Evolutionary conservation across 2,888 invertebrate genomes (phyloP).

Genomic region (Stenodema calcarata): DNA sequence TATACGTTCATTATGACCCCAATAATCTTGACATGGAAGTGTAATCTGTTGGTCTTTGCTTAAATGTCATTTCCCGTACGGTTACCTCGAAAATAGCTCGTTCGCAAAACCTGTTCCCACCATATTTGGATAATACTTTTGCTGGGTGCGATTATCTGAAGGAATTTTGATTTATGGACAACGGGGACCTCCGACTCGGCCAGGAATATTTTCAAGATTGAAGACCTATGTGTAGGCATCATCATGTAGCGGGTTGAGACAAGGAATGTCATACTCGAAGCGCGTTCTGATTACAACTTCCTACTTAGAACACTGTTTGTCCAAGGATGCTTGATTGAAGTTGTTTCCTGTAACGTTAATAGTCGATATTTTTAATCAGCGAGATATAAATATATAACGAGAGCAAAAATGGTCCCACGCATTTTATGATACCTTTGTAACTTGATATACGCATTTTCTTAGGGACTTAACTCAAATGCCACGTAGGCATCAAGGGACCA

Average conservation of each 20-base stretch:
- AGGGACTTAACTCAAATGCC: no score
- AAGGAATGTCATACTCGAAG: not conserved
- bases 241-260: not conserved
- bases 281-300: not conserved
- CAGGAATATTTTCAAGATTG: not conserved
- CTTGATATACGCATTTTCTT: no score
- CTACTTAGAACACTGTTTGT: not conserved
- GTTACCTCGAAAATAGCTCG: not conserved
- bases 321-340: not conserved
- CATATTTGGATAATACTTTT: not conserved
- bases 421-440: no score
- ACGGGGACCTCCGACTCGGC: not conserved
- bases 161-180: not conserved
- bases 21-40: not conserved
- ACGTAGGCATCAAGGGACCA: no score
- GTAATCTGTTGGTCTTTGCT: not conserved
- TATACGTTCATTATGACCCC: not conserved
- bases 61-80: not conserved
- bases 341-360: no score
- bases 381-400: no score
- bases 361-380: no score
- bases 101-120: not conserved
- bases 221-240: not conserved
- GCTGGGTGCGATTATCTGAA: not conserved
- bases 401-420: no score